phyloP scores from a whole-genome alignment of 2,888 invertebrate species.

The Resseliella maxima region DNA sequence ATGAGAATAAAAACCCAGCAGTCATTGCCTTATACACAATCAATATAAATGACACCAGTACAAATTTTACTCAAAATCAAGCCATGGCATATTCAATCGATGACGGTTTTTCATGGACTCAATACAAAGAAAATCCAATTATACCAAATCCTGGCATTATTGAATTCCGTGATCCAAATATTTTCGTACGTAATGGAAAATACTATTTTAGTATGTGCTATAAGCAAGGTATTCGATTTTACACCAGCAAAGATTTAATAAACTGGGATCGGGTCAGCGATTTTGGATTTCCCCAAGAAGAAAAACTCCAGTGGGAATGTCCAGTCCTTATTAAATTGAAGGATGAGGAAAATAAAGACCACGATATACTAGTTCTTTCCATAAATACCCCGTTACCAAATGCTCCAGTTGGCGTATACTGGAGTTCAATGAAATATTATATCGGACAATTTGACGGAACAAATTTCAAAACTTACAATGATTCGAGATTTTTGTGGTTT shows the following conservation, averaged over 20 bases:
- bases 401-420: no score
- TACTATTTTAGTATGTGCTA: constrained; percentile 68
- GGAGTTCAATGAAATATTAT: constrained; percentile 67
- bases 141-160: constrained; percentile 65
- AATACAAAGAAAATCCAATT: constrained; percentile 66
- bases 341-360: constrained; percentile 60
- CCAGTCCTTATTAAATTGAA: constrained; percentile 69
- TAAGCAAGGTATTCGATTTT: constrained; percentile 67
- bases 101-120: constrained; percentile 64
- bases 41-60: neutral
- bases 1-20: no score
- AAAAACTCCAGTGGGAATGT: constrained; percentile 68
- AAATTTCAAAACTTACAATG: neutral
- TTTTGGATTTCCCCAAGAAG: constrained; percentile 64
- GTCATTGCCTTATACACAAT: no score
- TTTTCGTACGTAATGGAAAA: constrained; percentile 66
- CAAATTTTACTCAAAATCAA: neutral
- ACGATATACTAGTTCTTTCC: constrained; percentile 67
- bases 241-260: constrained; percentile 65
- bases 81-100: constrained; percentile 30
- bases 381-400: no score
- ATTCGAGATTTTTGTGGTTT: constrained; percentile 60
- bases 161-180: constrained; percentile 69
- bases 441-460: constrained; percentile 66
- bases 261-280: constrained; percentile 65